Base-by-base conservation (phyloP, 2,113 vertebrate species). In the Centropus bengalensis region DNA sequence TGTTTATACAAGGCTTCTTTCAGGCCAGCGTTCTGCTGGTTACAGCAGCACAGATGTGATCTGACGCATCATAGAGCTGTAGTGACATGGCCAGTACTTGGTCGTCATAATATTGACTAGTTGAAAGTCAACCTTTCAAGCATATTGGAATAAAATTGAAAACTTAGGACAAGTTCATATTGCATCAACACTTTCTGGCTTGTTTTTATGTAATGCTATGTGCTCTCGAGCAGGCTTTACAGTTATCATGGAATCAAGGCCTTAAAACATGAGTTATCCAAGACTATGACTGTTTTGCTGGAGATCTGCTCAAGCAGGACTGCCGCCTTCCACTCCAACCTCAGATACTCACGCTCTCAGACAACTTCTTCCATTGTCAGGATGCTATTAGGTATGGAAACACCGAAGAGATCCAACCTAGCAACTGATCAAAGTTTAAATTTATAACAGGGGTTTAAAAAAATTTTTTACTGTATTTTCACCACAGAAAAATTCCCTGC, bases 21-120 rank as follows among this genome's bases (percentile, higher is more conserved):
- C 82, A 93, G 66, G 49, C 40, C 62, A 73, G 74, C 70, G 66
- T 79, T 85, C 51, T 73, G 64, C 4, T 77, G 49, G 42, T 56
- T 94, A 47, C 52, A 87, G 64, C 62, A 75, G 67, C 49, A 89
- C 45, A 67, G 84, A 87, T 79, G 69, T 95, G 94, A 78, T 71
- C 81, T 78, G 40, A 55, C 71, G 84, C 38, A 81, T 75, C 38
- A 38, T 24, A 79, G 76, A 69, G 21, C 30, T 80, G 36, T 9
- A 85, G 36, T 62, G 75, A 91, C 0, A 0, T n/a, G 19, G 36
- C 38, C 67, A 58, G 9, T 32, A 73, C 45, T 36, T 52, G 69
- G 85, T 69, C 49, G 52, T 76, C 44, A 82, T 23, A 85, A 94
- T 93, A 79, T 36, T 27, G 77, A 40, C 58, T 55, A 69, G 40